Conservation (phyloP, 2,888 invertebrate genomes). For the Rhabditoides inermis region DNA sequence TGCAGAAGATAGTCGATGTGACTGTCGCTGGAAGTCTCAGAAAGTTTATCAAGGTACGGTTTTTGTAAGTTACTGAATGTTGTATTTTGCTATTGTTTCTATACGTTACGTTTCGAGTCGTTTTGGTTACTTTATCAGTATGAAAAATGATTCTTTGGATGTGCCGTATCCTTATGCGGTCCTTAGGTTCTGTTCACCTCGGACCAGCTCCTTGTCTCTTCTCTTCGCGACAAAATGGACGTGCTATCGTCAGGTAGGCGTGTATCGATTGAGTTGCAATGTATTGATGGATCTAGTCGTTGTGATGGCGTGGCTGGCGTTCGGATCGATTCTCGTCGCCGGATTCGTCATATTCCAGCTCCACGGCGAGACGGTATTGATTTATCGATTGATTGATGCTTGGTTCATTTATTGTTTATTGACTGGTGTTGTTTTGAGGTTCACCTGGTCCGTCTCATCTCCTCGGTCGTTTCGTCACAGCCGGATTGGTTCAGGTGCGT, state of each 20-base stretch:
- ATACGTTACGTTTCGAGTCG: no score
- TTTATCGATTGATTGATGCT: not conserved
- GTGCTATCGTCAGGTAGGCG: conserved; percentile 47
- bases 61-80: no score
- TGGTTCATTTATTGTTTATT: not conserved
- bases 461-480: conserved; percentile 40
- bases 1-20: conserved; percentile 38
- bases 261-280: no score
- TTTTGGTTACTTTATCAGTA: no score
- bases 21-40: conserved; percentile 48
- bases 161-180: not conserved
- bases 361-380: conserved; percentile 37
- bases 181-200: conserved; percentile 26
- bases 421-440: conserved; percentile 14
- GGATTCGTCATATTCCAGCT: conserved; percentile 46
- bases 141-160: no score
- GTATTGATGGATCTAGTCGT: no score
- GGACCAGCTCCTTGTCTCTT: conserved; percentile 25
- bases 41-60: conserved; percentile 46
- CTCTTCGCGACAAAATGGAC: conserved; percentile 37
- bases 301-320: conserved; percentile 43
- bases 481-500: no score
- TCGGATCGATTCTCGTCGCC: conserved; percentile 35
- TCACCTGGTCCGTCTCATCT: conserved; percentile 36
- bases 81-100: no score